Percentiles rank a stretch among this genome's conserved stretches.
Evolutionary conservation across 2,888 invertebrate genomes (phyloP).

Genomic region (Tetramorium bicarinatum): DNA sequence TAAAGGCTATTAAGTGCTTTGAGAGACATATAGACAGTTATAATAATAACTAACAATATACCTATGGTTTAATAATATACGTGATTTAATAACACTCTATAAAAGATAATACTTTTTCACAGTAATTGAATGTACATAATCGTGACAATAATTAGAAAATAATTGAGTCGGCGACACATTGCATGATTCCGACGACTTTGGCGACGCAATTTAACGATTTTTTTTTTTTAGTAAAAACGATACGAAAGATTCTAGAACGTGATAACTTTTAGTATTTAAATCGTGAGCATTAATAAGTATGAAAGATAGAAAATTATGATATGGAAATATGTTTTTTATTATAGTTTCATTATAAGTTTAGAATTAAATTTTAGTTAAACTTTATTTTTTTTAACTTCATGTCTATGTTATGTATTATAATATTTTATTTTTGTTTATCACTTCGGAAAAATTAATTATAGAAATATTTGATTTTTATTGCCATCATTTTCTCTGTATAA

Average conservation of each 20-base stretch:
- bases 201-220: neutral
- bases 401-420: neutral
- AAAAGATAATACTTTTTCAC: neutral
- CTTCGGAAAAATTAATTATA: neutral
- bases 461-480: neutral
- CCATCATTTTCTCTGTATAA: neutral
- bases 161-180: neutral
- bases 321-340: neutral
- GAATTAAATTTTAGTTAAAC: neutral
- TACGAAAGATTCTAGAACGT: neutral
- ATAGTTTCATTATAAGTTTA: neutral
- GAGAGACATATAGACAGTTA: neutral
- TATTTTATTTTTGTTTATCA: neutral
- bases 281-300: neutral
- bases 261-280: neutral
- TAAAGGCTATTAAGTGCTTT: conserved; percentile 20
- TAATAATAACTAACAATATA: neutral
- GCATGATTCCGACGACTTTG: neutral
- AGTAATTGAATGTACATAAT: neutral
- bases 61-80: neutral
- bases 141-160: neutral
- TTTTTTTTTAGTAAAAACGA: neutral
- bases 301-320: neutral
- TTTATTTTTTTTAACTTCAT: neutral
- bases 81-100: neutral